A percentile compares a stretch with the other conserved stretches of the same genome.
Evolutionary conservation across 1,140 invertebrate species (phyloP).

Genomic region (Pogonognathellus flavescens): DNA sequence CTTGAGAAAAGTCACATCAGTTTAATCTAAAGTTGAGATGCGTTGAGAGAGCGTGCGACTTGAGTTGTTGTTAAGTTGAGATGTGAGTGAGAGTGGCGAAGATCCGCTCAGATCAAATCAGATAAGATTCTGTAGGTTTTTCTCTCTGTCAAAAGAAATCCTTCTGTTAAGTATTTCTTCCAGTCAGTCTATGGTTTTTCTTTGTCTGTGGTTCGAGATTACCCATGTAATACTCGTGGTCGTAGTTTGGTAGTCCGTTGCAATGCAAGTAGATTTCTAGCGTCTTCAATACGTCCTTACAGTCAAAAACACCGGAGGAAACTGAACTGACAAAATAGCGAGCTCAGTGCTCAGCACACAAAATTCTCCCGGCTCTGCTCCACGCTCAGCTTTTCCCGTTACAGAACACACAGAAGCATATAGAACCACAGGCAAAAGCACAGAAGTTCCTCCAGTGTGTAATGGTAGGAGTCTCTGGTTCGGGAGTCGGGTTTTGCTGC

Average conservation of each 20-base stretch:
- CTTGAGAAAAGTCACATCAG: background rate
- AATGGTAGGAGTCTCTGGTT: too few species aligned
- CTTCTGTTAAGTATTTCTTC: background rate
- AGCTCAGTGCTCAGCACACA: background rate
- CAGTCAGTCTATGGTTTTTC: background rate
- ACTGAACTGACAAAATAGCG: slow-evolving; percentile 26
- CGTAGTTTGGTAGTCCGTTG: background rate
- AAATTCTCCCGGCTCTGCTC: background rate
- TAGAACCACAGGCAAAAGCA: background rate
- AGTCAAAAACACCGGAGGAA: slow-evolving; percentile 9
- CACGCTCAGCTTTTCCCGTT: background rate
- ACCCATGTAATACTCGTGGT: background rate
- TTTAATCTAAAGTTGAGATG: background rate
- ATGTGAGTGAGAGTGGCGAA: background rate
- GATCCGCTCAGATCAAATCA: slow-evolving; percentile 18
- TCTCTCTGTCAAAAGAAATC: background rate
- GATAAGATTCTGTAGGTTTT: slow-evolving; percentile 4
- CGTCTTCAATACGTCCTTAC: background rate
- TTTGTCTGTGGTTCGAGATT: background rate
- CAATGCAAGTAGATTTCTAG: background rate
- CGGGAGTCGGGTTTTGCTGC: too few species aligned
- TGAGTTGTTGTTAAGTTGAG: slow-evolving; percentile 1
- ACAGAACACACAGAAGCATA: background rate
- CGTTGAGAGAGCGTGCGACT: background rate
- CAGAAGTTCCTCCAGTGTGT: background rate